Conservation (phyloP, 2,888 invertebrate genomes). For the Drosophila imparisetae region DNA sequence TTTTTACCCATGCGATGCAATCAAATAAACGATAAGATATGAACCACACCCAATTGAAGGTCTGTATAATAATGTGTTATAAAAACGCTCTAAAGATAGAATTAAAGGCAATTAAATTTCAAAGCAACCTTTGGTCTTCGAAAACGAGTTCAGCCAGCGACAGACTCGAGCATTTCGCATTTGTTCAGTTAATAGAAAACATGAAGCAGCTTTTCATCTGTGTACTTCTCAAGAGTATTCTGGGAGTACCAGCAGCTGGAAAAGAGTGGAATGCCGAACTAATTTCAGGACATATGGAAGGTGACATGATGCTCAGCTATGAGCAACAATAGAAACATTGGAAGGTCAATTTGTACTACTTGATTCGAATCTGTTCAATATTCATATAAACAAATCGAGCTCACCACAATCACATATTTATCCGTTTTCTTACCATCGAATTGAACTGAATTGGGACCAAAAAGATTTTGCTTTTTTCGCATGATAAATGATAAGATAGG, state of each 20-base stretch:
- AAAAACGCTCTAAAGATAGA: slow-evolving; percentile 47
- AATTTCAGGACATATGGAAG: slow-evolving; percentile 89
- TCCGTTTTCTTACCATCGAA: slow-evolving; percentile 89
- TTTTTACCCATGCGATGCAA: background rate
- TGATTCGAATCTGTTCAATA: background rate
- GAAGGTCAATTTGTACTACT: slow-evolving; percentile 82
- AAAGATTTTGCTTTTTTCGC: too few species aligned
- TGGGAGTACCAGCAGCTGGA: slow-evolving; percentile 26
- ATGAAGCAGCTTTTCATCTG: slow-evolving; percentile 13
- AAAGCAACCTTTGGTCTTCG: background rate
- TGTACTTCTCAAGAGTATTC: background rate
- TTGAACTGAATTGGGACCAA: slow-evolving; percentile 85
- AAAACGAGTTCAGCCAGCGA: too few species aligned
- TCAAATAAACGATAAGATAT: slow-evolving; percentile 20
- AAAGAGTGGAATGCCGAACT: slow-evolving; percentile 89
- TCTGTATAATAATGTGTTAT: background rate
- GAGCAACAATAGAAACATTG: slow-evolving; percentile 56
- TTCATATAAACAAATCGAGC: slow-evolving; percentile 80
- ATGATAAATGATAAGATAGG: slow-evolving; percentile 23
- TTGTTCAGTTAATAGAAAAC: slow-evolving; percentile 9
- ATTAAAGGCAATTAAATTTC: background rate
- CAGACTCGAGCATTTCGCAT: background rate
- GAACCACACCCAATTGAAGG: too few species aligned
- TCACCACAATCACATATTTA: slow-evolving; percentile 87
- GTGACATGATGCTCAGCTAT: slow-evolving; percentile 89